phyloP scores from a whole-genome alignment of 2,113 vertebrate genomes.

The Sander lucioperca region DNA sequence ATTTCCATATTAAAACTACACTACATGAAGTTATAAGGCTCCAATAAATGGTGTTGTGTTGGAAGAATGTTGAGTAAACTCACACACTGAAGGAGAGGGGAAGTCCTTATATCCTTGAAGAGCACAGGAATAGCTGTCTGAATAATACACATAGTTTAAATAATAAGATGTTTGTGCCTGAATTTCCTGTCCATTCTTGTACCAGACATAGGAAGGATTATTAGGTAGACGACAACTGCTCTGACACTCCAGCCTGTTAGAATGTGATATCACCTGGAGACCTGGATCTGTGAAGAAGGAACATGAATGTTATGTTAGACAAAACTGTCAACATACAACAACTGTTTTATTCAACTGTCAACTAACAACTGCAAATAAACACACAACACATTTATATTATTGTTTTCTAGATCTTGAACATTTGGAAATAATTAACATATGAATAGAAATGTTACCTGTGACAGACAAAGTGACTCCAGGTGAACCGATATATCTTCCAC shows the following conservation, averaged over 20 bases:
- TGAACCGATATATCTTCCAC: background rate
- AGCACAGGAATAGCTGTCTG: conserved; percentile 32
- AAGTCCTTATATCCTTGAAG: background rate
- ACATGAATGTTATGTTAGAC: background rate
- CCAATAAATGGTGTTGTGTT: no score
- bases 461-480: conserved; percentile 27
- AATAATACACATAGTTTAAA: accelerated
- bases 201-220: conserved; percentile 39
- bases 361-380: no score
- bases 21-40: no score
- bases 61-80: conserved; percentile 22
- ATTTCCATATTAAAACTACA: no score
- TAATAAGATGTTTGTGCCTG: accelerated
- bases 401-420: background rate
- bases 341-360: no score
- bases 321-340: background rate
- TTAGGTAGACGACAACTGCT: background rate
- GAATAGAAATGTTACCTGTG: conserved; percentile 28
- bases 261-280: background rate
- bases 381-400: background rate
- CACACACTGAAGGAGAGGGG: conserved; percentile 26
- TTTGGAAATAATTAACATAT: background rate
- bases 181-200: background rate
- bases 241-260: no score
- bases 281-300: background rate